phyloP scores from a whole-genome alignment of 2,888 invertebrate genomes.

The Biston stratarius region DNA sequence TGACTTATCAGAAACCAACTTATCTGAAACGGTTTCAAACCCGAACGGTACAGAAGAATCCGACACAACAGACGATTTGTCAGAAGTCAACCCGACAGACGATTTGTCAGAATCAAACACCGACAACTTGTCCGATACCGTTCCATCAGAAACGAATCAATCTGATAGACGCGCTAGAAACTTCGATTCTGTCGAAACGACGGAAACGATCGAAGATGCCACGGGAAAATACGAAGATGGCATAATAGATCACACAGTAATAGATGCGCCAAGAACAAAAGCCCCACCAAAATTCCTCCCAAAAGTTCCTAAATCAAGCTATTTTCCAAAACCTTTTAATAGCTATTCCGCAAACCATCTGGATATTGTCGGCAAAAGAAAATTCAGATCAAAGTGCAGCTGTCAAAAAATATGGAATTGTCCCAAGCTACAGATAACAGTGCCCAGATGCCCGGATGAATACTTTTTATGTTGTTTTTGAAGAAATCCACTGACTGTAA shows the following conservation, averaged over 20 bases:
- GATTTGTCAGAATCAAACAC: slow-evolving; percentile 35
- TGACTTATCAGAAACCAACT: slow-evolving; percentile 14
- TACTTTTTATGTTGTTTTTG: slow-evolving; percentile 81
- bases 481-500: slow-evolving; percentile 14
- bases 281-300: slow-evolving; percentile 53
- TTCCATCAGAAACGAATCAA: slow-evolving; percentile 36
- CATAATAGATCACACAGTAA: slow-evolving; percentile 43
- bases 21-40: slow-evolving; percentile 16
- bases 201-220: slow-evolving; percentile 44
- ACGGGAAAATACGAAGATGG: slow-evolving; percentile 53
- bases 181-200: slow-evolving; percentile 49
- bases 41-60: slow-evolving; percentile 12
- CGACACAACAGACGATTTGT: slow-evolving; percentile 11
- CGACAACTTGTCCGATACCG: slow-evolving; percentile 32
- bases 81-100: slow-evolving; percentile 25
- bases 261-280: slow-evolving; percentile 46
- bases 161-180: slow-evolving; percentile 39
- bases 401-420: slow-evolving; percentile 83
- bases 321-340: slow-evolving; percentile 54
- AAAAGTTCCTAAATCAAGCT: slow-evolving; percentile 71
- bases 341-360: slow-evolving; percentile 64
- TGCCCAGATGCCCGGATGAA: slow-evolving; percentile 79
- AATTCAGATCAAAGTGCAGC: slow-evolving; percentile 73
- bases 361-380: slow-evolving; percentile 60
- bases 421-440: slow-evolving; percentile 78